Evolutionary conservation across 2,797 vertebrate genomes (phyloP), one percentile per base, ranked within the genome.

Genomic region (Crypturellus tataupa): DNA sequence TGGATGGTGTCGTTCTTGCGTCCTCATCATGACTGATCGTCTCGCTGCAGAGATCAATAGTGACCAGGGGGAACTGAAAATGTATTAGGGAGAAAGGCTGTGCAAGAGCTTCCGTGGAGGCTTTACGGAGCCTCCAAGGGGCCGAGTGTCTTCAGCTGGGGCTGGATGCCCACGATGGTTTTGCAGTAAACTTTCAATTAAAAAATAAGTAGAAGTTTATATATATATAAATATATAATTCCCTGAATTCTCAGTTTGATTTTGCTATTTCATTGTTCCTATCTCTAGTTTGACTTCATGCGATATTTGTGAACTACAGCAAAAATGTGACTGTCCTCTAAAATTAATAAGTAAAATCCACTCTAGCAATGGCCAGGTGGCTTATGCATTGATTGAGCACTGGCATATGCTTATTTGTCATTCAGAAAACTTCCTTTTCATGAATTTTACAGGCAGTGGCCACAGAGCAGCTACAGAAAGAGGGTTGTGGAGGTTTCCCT

Each of bases 11-110:
- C 82, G 91, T 94, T 87, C 94, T 94, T 40, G 71, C 94, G 92
- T 75, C 71, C 78, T 96, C 75, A 18, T 95, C 95, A 62, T 97
- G 96, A 97, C 92, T 93, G 96, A 97, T 94, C 35, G 92, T 65
- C 93, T 60, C 35, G 5, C 87, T 76, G 75, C 91, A 87, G 86
- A 77, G 96, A 97, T 97, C 95, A 85, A 97, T 97, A 95, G 49
- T 81, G 87, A 71, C 80, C 87, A 46, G 27, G 83, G 71, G 94
- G 83, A 85, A 44, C 81, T 63, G 87, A 39, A 37, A 37, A 33
- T 3, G 49, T 40, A 20, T 33, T 21, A 80, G 53, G 44, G 35
- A 81, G 73, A 91, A 93, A 70, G 90, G 89, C 90, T 94, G n/a
- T 35, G 5, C 7, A 58, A 59, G 90, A 77, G 82, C 39, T 97